Base-by-base conservation (phyloP, 1,140 invertebrate genomes). In the Drosophila mauritiana region DNA sequence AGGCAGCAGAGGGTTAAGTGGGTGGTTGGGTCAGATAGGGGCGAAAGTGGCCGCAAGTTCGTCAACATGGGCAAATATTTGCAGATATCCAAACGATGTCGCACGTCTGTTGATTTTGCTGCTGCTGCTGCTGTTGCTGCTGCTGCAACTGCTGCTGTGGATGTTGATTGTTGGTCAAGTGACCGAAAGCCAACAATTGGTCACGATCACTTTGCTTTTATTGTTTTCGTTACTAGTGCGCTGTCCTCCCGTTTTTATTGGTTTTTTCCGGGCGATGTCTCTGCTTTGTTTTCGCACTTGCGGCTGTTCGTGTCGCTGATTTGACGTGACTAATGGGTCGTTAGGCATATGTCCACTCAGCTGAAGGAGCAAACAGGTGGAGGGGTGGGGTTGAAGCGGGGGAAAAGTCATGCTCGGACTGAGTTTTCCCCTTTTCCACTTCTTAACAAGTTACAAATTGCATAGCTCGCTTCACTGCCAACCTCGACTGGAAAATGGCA, bases 311-410 rank as follows among this genome's bases (percentile, higher is more conserved):
- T 80, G 83, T 49, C 78, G 83, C 78, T 79, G 84, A 89, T 89
- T 83, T 83, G 83, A 89, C 83, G 83, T 88, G 83, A 89, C 83
- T 89, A 88, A 88, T 88, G 79, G 80, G 55, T 69, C 79, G 83
- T 86, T 86, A 83, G 70, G 75, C 75, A 62, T 88, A 61, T 79
- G 70, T 75, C 67, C 72, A 57, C 45, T 74, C 43, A 20, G 51
- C 34, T 22, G 13, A 31, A 46, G 70, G 36, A 52, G 40, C 51
- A 31, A 36, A 39, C 54, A 67, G 69, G 55, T 74, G 63, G 37
- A 40, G 27, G n/a, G 10, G 4, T 10, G 0, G 1, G 27, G 22
- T 7, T 7, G 8, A n/a, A 15, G 37, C 6, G 3, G 51, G 45
- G 17, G 11, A 36, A 31, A n/a, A 57, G 79, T 68, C 62, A 73